Conservation (phyloP, 2,113 vertebrate species). For the Motacilla alba region DNA sequence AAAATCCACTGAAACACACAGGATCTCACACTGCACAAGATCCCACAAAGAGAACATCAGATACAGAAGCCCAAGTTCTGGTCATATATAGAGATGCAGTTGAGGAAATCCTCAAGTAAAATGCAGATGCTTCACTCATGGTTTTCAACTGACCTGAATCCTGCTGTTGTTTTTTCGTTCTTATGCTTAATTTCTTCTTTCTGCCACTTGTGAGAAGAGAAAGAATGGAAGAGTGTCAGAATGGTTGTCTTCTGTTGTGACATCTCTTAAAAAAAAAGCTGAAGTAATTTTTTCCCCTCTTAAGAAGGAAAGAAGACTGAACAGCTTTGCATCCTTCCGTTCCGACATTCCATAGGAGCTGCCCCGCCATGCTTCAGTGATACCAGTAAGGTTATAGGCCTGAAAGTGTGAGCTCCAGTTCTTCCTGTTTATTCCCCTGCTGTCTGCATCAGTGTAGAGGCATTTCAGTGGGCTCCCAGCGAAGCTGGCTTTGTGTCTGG, state of each 20-base stretch:
- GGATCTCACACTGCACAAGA: neutral
- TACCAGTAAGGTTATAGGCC: neutral
- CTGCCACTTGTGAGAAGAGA: neutral
- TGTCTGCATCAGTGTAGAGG: neutral
- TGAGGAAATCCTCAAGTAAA: neutral
- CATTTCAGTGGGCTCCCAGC: neutral
- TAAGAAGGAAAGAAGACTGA: neutral
- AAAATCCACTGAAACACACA: neutral
- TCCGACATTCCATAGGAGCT: neutral
- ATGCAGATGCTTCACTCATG: neutral
- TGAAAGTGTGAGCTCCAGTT: neutral
- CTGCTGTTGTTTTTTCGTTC: fast-evolving
- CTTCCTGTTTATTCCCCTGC: neutral
- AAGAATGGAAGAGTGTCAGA: neutral
- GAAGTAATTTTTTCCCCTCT: neutral
- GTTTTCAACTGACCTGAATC: neutral
- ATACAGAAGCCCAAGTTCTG: neutral
- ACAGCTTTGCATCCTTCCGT: neutral
- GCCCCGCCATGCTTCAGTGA: neutral
- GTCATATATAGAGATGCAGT: fast-evolving
- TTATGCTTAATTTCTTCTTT: neutral
- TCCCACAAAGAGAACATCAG: neutral
- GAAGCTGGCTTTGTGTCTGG: neutral
- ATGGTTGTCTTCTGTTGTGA: neutral
- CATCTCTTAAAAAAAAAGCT: neutral